Evolutionary conservation across 1,140 invertebrate genomes (phyloP), one percentile per base, ranked within the genome.

Genomic region (Drosophila tropicalis): DNA sequence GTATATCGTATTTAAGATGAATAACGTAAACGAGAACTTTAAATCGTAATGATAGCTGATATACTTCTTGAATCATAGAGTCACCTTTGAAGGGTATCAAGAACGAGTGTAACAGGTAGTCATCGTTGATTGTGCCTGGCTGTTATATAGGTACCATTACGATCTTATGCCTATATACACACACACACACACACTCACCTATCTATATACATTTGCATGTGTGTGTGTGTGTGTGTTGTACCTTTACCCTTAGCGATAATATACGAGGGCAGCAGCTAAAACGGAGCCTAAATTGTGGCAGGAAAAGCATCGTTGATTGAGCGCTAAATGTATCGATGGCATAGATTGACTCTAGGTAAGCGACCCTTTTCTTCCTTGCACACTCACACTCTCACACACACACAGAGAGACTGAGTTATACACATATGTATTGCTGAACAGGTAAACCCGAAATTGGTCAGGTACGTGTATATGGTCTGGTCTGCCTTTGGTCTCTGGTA

Each of bases 61-160:
- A 51, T 22, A 51, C 44, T 10, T 10, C 10, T 4, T 51, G 3
- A 1, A 2, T 2, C 9, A 12, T 19, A 51, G 15, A 9, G 17
- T 51, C 5, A 39, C 10, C 36, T 12, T 39, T 13, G 3, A 39
- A 22, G 44, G 44, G 44, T 51, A 12, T 51, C 15, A 41, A 58
- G 57, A 79, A 61, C 70, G 62, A 70, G 82, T 85, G 78, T 86
- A 85, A 87, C 82, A 86, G 83, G 83, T 86, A 86, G 79, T 66
- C 70, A 62, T 41, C 39, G 58, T 25, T 9, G 19, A 39, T 41
- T 39, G 34, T 62, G 36, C 12, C 58, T 25, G 40, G 7, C 56
- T 57, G 29, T 57, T 58, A 58, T 58, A 6, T 51, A 51, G 44
- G 44, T 19, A 51, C 44, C 44, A 51, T 51, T 51, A 51, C 44